Percentiles rank a stretch among this genome's conserved stretches.
These are phyloP conservation scores for Tryphoninae sp. DNA, from an alignment of 2,888 invertebrate species.

Conservation along the genomic window DNA sequence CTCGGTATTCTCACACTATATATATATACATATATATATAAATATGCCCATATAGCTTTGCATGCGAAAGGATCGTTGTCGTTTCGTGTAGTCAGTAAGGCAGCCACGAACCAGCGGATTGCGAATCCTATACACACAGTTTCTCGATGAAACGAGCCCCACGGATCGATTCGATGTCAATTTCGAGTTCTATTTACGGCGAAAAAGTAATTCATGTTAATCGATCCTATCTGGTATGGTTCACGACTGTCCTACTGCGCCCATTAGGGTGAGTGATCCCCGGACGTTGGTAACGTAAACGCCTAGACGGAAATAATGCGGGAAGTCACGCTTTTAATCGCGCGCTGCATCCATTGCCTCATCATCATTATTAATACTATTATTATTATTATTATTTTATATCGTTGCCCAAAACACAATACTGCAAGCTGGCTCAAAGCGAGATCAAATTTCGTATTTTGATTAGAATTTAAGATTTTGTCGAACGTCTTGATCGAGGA, in stretches of 20 bases:
- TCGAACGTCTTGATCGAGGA: background rate
- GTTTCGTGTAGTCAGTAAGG: constrained; percentile 44
- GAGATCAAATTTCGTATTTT: background rate
- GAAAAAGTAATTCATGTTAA: constrained; percentile 25
- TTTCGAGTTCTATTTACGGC: background rate
- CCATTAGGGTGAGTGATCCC: constrained; percentile 56
- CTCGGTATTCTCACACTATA: constrained; percentile 24
- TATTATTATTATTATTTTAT: constrained; percentile 38
- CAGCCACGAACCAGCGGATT: constrained; percentile 39
- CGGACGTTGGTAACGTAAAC: constrained; percentile 39
- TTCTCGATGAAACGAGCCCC: constrained; percentile 6
- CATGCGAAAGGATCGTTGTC: constrained; percentile 59
- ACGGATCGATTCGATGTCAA: constrained; percentile 32
- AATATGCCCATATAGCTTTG: constrained; percentile 43
- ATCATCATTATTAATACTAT: constrained; percentile 68
- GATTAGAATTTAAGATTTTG: background rate
- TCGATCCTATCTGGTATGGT: constrained; percentile 47
- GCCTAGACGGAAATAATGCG: constrained; percentile 38
- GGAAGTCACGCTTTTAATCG: constrained; percentile 59
- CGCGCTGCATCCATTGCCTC: constrained; percentile 73
- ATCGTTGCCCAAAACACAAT: constrained; percentile 13
- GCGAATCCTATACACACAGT: background rate
- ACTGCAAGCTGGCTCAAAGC: constrained; percentile 69
- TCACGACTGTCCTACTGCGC: constrained; percentile 54
- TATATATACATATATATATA: background rate